A percentile compares a stretch with the other conserved stretches of the same genome.
Conservation (phyloP, 1,140 invertebrate genomes). For the Frieseomelitta varia region DNA sequence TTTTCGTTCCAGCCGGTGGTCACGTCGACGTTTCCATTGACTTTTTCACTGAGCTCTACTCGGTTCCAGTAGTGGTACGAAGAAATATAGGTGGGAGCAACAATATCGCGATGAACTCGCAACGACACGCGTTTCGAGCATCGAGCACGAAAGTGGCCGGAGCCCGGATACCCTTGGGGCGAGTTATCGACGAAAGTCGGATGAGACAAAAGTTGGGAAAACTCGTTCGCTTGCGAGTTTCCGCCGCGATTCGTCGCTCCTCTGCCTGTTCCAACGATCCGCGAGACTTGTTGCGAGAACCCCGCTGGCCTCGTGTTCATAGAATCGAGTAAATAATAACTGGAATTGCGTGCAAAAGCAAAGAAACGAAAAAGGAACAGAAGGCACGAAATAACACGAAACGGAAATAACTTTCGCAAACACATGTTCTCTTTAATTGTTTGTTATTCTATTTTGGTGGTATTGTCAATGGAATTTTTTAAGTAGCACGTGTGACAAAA, state of each 20-base stretch:
- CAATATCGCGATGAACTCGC: background rate
- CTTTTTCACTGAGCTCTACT: background rate
- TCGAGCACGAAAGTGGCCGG: conserved; percentile 23
- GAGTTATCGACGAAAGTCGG: conserved; percentile 30
- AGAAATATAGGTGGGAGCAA: no score
- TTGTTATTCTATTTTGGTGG: no score
- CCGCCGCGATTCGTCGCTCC: conserved; percentile 8
- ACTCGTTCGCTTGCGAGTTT: conserved; percentile 43
- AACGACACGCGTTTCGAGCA: conserved; percentile 41
- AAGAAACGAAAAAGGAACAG: no score
- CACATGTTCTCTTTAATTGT: no score
- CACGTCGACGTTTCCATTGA: background rate
- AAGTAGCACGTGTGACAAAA: no score
- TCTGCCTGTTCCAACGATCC: conserved; percentile 3
- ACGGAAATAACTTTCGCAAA: no score
- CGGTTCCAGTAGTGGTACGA: no score
- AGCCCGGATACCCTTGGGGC: background rate
- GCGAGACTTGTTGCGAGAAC: conserved; percentile 29
- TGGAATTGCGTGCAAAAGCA: no score
- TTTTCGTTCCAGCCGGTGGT: background rate
- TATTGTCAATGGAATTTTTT: no score
- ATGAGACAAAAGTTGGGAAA: conserved; percentile 47
- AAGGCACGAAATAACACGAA: no score
- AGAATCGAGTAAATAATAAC: no score
- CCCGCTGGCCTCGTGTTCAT: no score